A percentile compares a stretch with the other conserved stretches of the same genome.
Evolutionary conservation across 2,113 vertebrate genomes (phyloP).

Genomic region (Lonchura striata): DNA sequence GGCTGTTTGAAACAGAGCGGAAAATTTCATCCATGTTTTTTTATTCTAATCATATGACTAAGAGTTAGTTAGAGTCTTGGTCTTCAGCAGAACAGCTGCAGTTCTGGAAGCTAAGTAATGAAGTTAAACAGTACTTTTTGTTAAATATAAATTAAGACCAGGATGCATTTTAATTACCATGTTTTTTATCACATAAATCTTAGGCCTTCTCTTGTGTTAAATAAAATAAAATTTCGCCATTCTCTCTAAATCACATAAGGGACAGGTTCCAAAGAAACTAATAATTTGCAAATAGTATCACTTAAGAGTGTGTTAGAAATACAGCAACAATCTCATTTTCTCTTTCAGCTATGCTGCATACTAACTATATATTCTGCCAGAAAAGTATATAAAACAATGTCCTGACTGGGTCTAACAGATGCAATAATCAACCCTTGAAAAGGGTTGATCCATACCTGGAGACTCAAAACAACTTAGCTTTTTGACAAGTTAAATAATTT

Average conservation of each 20-base stretch:
- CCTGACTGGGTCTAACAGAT: not conserved
- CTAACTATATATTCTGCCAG: not conserved
- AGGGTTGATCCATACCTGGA: not conserved
- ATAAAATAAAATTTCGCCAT: not conserved
- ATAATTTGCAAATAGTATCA: not conserved
- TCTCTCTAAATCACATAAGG: not conserved
- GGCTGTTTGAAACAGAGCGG: not conserved
- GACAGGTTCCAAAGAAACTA: not conserved
- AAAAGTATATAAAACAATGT: not conserved
- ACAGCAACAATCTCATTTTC: not conserved
- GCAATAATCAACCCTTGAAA: not conserved
- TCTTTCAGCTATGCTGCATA: not conserved
- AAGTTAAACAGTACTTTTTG: not conserved
- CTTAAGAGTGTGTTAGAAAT: not conserved
- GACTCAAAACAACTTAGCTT: not conserved
- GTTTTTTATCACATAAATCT: not conserved
- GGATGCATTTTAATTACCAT: not conserved
- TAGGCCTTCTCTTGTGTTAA: not conserved
- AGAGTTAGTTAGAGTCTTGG: not conserved
- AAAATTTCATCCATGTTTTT: not conserved
- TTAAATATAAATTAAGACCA: not conserved
- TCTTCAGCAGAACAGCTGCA: not conserved
- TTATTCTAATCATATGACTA: not conserved
- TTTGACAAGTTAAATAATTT: not conserved
- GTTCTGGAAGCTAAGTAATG: not conserved